These are phyloP conservation scores for Beroe forskalii DNA, from an alignment of 37 sponge, comb jelly and placozoan species.

Conservation along the genomic window DNA sequence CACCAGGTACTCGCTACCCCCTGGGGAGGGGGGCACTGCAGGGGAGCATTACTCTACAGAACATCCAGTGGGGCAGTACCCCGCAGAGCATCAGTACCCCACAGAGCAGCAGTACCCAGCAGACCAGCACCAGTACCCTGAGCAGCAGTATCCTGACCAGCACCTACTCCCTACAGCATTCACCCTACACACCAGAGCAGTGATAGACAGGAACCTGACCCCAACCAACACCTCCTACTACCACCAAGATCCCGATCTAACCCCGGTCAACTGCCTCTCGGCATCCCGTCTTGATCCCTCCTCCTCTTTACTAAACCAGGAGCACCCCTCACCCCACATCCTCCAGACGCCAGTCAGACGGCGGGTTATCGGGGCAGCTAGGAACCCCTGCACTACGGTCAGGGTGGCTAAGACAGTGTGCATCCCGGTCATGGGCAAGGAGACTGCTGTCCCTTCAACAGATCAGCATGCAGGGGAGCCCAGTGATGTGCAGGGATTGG, in stretches of 20 bases:
- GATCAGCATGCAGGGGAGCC: not conserved
- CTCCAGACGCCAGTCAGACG: constrained; percentile 24
- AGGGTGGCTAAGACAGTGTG: constrained; percentile 1
- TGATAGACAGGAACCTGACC: not conserved
- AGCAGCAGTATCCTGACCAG: too few relatives aligned
- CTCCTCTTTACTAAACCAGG: not conserved
- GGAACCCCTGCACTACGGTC: not conserved
- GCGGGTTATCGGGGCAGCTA: not conserved
- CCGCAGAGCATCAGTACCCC: not conserved
- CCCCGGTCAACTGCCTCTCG: not conserved
- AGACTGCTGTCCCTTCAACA: too few relatives aligned
- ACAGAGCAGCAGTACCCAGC: not conserved
- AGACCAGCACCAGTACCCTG: not conserved
- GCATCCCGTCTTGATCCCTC: not conserved
- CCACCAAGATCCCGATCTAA: not conserved
- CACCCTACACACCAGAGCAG: not conserved
- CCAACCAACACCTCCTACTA: not conserved
- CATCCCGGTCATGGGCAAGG: not conserved
- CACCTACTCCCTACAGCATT: not conserved
- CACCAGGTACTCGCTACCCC: not conserved
- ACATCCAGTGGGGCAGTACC: not conserved
- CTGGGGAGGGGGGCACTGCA: not conserved
- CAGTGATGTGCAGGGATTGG: not conserved
- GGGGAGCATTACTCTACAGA: not conserved
- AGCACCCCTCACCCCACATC: not conserved